phyloP scores from a whole-genome alignment of 2,797 vertebrate genomes.

The Coreius guichenoti region DNA sequence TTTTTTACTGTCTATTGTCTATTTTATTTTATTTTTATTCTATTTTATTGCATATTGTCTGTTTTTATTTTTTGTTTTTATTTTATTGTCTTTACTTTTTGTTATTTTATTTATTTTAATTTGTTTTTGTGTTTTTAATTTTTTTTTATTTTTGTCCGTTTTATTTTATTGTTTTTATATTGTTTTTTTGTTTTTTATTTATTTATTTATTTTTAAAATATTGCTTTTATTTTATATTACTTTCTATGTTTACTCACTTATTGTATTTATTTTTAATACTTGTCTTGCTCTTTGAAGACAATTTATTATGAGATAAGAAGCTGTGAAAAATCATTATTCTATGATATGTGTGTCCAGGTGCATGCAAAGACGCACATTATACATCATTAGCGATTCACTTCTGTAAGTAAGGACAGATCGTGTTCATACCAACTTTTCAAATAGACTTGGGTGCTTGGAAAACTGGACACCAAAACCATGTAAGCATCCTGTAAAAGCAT shows the following conservation, averaged over 20 bases:
- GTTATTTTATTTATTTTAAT: background rate
- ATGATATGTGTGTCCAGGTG: background rate
- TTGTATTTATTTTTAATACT: background rate
- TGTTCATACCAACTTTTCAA: background rate
- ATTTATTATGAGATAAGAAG: background rate
- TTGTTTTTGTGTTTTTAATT: background rate
- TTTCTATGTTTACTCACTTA: background rate
- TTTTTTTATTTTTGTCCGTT: background rate
- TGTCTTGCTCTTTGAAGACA: background rate
- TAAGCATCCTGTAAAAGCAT: background rate
- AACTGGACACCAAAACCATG: background rate
- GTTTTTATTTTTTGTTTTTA: background rate
- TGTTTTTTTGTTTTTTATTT: background rate
- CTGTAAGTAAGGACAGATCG: background rate
- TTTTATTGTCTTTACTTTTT: background rate
- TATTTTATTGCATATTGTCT: background rate
- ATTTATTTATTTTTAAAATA: background rate
- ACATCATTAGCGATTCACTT: background rate
- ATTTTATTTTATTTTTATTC: no score
- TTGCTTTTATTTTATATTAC: background rate
- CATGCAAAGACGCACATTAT: background rate
- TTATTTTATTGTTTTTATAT: background rate
- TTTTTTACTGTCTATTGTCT: no score
- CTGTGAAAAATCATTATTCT: background rate
- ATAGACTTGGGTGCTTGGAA: background rate